These are phyloP conservation scores for Chloebia gouldiae DNA, from an alignment of 2,113 vertebrate genomes.

Conservation along the genomic window DNA sequence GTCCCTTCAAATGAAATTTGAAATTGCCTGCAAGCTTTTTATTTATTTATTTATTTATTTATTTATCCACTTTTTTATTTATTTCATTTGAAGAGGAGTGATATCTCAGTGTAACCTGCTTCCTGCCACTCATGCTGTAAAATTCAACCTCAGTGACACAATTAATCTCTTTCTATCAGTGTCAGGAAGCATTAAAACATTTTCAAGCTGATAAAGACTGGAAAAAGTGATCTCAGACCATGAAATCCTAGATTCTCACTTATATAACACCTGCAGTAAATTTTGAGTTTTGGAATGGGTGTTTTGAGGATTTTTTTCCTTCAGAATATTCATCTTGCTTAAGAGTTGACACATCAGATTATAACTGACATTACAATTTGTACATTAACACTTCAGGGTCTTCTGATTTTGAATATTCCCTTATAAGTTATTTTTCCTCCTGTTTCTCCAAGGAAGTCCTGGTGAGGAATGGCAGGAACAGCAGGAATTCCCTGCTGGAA, in stretches of 20 bases:
- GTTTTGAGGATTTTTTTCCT: fast-evolving
- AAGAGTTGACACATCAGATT: not conserved
- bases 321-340: not conserved
- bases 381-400: not conserved
- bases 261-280: not conserved
- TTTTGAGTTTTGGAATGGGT: not conserved
- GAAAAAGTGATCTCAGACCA: not conserved
- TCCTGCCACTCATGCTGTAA: not conserved
- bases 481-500: not conserved
- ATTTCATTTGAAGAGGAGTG: not conserved
- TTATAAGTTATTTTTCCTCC: not conserved
- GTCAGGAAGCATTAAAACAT: not conserved
- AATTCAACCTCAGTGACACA: not conserved
- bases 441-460: not conserved
- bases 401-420: not conserved
- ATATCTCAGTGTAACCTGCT: not conserved
- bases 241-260: not conserved
- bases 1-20: not conserved
- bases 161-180: not conserved
- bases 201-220: not conserved
- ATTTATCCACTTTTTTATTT: not conserved
- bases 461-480: not conserved
- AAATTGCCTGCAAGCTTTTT: not conserved
- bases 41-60: not conserved
- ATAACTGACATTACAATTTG: not conserved